Evolutionary conservation across 2,113 vertebrate genomes (phyloP).

Genomic region (Microcebus murinus): DNA sequence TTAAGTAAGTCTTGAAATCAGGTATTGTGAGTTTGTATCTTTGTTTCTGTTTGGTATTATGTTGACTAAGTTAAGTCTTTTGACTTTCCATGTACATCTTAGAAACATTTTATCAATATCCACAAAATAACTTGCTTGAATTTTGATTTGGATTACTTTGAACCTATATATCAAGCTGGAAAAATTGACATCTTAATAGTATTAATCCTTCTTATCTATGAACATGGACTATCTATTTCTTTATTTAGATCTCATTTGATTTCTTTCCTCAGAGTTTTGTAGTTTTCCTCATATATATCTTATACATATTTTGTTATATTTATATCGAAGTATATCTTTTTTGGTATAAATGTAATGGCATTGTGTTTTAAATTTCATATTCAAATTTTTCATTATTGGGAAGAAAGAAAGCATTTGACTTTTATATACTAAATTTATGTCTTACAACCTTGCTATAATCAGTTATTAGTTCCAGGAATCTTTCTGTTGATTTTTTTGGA

Average conservation of each 20-base stretch:
- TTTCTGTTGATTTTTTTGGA: not conserved
- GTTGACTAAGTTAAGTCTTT: not conserved
- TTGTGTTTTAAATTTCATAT: slow-evolving; percentile 6
- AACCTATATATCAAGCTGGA: not conserved
- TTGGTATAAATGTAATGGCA: not conserved
- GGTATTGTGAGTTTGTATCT: not conserved
- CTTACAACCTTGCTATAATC: not conserved
- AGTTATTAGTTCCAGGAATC: not conserved
- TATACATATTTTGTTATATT: not conserved
- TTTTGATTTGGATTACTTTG: not conserved
- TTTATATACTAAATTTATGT: not conserved
- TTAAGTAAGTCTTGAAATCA: not conserved
- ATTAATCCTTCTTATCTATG: not conserved
- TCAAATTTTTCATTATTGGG: not conserved
- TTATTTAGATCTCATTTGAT: not conserved
- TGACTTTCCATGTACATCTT: not conserved
- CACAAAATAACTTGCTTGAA: not conserved
- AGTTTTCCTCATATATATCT: not conserved
- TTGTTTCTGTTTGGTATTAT: not conserved
- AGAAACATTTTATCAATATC: not conserved
- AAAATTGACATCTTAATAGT: not conserved
- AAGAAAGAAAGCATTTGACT: not conserved
- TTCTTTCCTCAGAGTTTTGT: not conserved
- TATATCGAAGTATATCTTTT: not conserved
- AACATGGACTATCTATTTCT: not conserved